Conservation (phyloP, 1,140 invertebrate genomes). For the Philopotamus ludificatus region DNA sequence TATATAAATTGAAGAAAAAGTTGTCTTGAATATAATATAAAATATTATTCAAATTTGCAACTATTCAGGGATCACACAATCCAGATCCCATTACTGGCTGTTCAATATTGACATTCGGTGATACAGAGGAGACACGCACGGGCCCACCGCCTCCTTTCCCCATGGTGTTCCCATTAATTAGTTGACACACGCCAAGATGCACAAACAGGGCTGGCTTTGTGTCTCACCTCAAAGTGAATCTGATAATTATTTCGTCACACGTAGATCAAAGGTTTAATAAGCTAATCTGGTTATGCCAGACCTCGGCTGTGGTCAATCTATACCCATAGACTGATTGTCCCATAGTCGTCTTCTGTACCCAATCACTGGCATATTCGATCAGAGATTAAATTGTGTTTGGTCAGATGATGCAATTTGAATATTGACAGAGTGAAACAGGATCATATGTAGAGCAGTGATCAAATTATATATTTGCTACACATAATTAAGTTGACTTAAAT, state of each 20-base stretch:
- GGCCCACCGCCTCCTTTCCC: neutral
- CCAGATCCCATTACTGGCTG: neutral
- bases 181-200: neutral
- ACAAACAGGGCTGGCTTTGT: constrained; percentile 5
- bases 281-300: no score
- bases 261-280: constrained; percentile 9
- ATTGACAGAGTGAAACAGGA: no score
- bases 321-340: no score
- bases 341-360: no score
- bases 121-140: neutral
- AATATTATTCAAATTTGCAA: neutral
- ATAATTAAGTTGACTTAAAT: no score
- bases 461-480: no score
- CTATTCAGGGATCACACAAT: neutral
- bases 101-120: neutral
- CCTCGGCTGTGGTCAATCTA: no score
- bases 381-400: no score
- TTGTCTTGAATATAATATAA: neutral
- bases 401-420: no score
- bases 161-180: neutral
- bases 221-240: constrained; percentile 4
- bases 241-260: constrained; percentile 22
- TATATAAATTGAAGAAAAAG: no score
- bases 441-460: no score
- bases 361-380: no score